These are phyloP conservation scores for Charaxes varanes DNA, from an alignment of 1,140 invertebrate genomes.

Conservation along the genomic window DNA sequence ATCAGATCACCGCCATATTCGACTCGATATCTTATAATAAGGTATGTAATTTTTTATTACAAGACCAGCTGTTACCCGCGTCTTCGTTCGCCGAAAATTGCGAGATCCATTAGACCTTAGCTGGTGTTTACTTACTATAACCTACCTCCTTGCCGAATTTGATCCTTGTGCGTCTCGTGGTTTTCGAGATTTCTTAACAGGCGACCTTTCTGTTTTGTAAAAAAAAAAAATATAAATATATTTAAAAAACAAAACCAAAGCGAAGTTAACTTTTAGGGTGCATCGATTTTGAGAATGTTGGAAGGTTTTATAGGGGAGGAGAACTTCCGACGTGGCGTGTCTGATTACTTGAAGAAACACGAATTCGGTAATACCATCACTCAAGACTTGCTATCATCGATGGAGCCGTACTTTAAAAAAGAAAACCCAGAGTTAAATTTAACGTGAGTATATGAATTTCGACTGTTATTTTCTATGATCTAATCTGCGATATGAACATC, in stretches of 20 bases:
- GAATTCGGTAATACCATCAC: conserved; percentile 87
- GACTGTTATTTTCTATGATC: too few relatives aligned
- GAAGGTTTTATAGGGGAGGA: conserved; percentile 86
- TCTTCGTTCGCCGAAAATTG: too few relatives aligned
- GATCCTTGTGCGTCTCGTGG: too few relatives aligned
- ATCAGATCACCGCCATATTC: conserved; percentile 94
- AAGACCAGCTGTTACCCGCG: too few relatives aligned
- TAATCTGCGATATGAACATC: too few relatives aligned
- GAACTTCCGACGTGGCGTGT: conserved; percentile 83
- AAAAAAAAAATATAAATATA: too few relatives aligned
- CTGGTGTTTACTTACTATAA: too few relatives aligned
- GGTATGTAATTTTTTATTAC: conserved; percentile 66
- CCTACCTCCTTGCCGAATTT: too few relatives aligned
- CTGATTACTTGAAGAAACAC: conserved; percentile 82
- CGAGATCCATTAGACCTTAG: too few relatives aligned
- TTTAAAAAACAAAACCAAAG: too few relatives aligned
- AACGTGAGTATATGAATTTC: conserved; percentile 36
- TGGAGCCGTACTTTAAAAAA: conserved; percentile 67
- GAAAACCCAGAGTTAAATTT: conserved; percentile 46
- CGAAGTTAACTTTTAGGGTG: conserved; percentile 83
- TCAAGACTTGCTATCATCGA: conserved; percentile 83
- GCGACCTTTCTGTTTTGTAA: too few relatives aligned
- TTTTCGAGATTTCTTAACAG: too few relatives aligned
- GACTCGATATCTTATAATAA: conserved; percentile 95
- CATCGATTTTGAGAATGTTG: conserved; percentile 92